These are phyloP conservation scores for Cetoscarus ocellatus DNA, from an alignment of 2,797 vertebrate species.

Conservation along the genomic window DNA sequence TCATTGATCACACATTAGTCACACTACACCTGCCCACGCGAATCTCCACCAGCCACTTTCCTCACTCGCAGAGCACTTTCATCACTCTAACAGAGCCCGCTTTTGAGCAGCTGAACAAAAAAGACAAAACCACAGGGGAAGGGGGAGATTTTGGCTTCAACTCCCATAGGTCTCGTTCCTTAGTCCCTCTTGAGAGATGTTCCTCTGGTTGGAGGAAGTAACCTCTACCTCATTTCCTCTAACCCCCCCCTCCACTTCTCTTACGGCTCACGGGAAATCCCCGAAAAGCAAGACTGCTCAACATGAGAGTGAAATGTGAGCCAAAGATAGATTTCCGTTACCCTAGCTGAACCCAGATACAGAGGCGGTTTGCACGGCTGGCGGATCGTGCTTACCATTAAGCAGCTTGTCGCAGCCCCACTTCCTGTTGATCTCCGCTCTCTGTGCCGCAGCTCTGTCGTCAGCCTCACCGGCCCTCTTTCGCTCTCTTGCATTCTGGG, in stretches of 20 bases:
- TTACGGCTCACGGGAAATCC: slow-evolving; percentile 68
- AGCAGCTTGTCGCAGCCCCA: slow-evolving; percentile 90
- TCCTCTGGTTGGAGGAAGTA: slow-evolving; percentile 53
- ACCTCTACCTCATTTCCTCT: slow-evolving; percentile 64
- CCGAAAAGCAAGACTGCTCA: slow-evolving; percentile 65
- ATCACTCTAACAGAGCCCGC: slow-evolving; percentile 26
- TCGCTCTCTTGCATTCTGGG: slow-evolving; percentile 75
- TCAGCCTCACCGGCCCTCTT: slow-evolving; percentile 87
- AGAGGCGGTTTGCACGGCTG: slow-evolving; percentile 53
- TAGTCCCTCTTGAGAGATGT: slow-evolving; percentile 31
- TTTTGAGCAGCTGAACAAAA: slow-evolving; percentile 37
- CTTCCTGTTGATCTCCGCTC: slow-evolving; percentile 91
- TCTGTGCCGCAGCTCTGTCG: slow-evolving; percentile 88
- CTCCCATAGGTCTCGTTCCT: slow-evolving; percentile 25
- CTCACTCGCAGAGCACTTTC: slow-evolving; percentile 29
- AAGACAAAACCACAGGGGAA: slow-evolving; percentile 10
- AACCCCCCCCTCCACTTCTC: slow-evolving; percentile 9
- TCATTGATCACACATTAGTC: slow-evolving; percentile 77
- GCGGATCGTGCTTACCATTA: slow-evolving; percentile 78
- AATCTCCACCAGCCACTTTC: slow-evolving; percentile 59
- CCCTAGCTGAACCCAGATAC: slow-evolving; percentile 64
- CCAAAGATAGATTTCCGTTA: slow-evolving; percentile 81
- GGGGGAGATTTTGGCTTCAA: slow-evolving; percentile 15
- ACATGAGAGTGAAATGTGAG: slow-evolving; percentile 77
- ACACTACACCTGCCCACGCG: slow-evolving; percentile 70